phyloP scores from a whole-genome alignment of 37 sponge, comb jelly and placozoan species.

The Mnemiopsis leidyi region DNA sequence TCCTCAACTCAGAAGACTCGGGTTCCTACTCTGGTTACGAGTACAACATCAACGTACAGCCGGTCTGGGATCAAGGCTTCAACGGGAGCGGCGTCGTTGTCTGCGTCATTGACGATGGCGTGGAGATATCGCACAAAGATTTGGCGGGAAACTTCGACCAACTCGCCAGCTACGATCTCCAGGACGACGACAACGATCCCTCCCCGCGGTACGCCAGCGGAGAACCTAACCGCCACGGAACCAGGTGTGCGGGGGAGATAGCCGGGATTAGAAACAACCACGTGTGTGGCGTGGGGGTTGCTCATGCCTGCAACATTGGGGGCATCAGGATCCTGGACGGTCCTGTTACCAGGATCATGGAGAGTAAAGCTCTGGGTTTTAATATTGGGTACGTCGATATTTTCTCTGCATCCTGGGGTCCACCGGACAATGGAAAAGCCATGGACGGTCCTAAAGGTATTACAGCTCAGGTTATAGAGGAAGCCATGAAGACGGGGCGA shows the following conservation, averaged over 20 bases:
- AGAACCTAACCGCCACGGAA: slow-evolving; percentile 53
- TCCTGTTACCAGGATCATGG: slow-evolving; percentile 50
- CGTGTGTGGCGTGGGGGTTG: slow-evolving; percentile 41
- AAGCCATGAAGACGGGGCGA: slow-evolving; percentile 1
- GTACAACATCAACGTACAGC: slow-evolving; percentile 54
- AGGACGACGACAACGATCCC: slow-evolving; percentile 9
- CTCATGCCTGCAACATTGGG: slow-evolving; percentile 5
- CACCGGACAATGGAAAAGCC: slow-evolving; percentile 49
- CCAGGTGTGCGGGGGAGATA: slow-evolving; percentile 56
- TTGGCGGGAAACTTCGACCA: slow-evolving; percentile 30
- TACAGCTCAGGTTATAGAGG: neutral
- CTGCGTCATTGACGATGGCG: slow-evolving; percentile 51
- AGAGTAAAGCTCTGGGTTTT: slow-evolving; percentile 63
- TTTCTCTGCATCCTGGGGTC: slow-evolving; percentile 61
- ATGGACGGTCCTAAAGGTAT: slow-evolving; percentile 60
- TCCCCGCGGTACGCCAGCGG: slow-evolving; percentile 7
- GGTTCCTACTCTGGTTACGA: neutral
- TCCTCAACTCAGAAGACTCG: slow-evolving; percentile 31
- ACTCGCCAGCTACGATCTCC: slow-evolving; percentile 6
- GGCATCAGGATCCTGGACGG: slow-evolving; percentile 62
- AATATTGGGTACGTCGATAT: slow-evolving; percentile 21
- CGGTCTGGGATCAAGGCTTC: slow-evolving; percentile 46
- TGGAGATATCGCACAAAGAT: slow-evolving; percentile 15
- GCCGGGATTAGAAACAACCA: neutral
- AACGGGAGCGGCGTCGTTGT: slow-evolving; percentile 51